Base-by-base conservation (phyloP, 2,888 invertebrate genomes). In the Acleris emargana region DNA sequence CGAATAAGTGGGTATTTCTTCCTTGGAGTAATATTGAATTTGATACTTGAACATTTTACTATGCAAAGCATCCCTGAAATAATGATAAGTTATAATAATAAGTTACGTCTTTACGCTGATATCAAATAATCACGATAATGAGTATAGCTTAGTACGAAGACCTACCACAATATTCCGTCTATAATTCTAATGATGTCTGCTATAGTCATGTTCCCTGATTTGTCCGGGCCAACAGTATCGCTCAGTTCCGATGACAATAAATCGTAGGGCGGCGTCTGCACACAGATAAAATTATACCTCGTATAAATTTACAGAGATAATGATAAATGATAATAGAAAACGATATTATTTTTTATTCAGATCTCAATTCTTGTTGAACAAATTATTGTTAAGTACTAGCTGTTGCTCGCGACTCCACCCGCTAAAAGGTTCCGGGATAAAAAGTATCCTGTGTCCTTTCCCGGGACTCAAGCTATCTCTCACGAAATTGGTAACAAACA, bases 81-180 rank as follows among this genome's bases (percentile, higher is more conserved):
- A 61, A 52, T 9, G 1, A 32, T 3, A 9, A 5, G 28, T 32
- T 7, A 52, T 32, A 17, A 45, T 16, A 16, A 42, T 16, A 42
- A 5, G 5, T n/a, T n/a, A 13, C 16, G 13, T 2, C n/a, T 43
- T 43, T 16, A n/a, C 7, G 7, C 7, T 32, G 9, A 32, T 32
- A 7, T 32, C 3, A 38, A 38, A 38, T 11, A 3, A 38, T 38
- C 38, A 38, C 38, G 13, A 5, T 5, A 43, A 6, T 43, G 3
- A 43, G 16, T 52, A 9, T 11, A 18, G 28, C 9, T 18, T 2
- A 38, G 32, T 5, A 38, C 0, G 13, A 18, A 17, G 2, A 20
- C n/a, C 76, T 81, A 90, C 91, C 91, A 92, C 45, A 92, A 71
- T 68, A 91, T 87, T 16, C 87, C 86, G 61, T 91, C 91, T 42